Evolutionary conservation across 2,888 invertebrate species (phyloP).

Genomic region (Caenorhabditis sulstoni): DNA sequence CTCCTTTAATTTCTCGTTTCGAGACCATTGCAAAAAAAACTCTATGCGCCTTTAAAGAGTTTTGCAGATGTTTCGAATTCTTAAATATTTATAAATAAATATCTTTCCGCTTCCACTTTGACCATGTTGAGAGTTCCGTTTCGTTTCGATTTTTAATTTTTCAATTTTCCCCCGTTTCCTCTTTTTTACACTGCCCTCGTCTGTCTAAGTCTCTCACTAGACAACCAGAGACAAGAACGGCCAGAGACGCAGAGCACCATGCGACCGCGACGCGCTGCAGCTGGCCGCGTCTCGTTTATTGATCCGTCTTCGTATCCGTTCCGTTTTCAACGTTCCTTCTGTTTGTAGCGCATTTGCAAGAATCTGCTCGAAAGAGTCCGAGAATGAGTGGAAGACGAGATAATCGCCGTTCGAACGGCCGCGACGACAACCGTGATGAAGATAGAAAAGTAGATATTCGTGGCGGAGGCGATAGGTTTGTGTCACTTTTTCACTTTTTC

Average conservation of each 20-base stretch:
- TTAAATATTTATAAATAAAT: too few species aligned
- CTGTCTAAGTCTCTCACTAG: not conserved
- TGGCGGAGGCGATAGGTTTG: slow-evolving; percentile 26
- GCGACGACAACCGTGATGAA: slow-evolving; percentile 23
- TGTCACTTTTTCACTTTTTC: too few species aligned
- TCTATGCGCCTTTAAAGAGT: slow-evolving; percentile 22
- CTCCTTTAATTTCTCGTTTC: slow-evolving; percentile 15
- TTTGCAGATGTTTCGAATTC: not conserved
- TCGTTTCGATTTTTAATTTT: too few species aligned
- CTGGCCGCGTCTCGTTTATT: slow-evolving; percentile 30
- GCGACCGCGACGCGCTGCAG: slow-evolving; percentile 33
- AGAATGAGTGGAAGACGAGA: slow-evolving; percentile 51
- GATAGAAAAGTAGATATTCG: slow-evolving; percentile 15
- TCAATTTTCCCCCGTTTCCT: too few species aligned
- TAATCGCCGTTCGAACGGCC: slow-evolving; percentile 45
- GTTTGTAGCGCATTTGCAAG: not conserved
- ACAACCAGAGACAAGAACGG: slow-evolving; percentile 7
- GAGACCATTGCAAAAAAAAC: not conserved
- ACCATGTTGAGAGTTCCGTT: not conserved
- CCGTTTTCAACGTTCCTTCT: not conserved
- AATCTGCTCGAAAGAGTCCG: not conserved
- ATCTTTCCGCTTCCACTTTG: too few species aligned
- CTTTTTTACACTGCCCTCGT: not conserved
- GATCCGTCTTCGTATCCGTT: slow-evolving; percentile 4
- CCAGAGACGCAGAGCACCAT: slow-evolving; percentile 44